phyloP scores from a whole-genome alignment of 1,140 invertebrate genomes.

The Monomorium pharaonis region DNA sequence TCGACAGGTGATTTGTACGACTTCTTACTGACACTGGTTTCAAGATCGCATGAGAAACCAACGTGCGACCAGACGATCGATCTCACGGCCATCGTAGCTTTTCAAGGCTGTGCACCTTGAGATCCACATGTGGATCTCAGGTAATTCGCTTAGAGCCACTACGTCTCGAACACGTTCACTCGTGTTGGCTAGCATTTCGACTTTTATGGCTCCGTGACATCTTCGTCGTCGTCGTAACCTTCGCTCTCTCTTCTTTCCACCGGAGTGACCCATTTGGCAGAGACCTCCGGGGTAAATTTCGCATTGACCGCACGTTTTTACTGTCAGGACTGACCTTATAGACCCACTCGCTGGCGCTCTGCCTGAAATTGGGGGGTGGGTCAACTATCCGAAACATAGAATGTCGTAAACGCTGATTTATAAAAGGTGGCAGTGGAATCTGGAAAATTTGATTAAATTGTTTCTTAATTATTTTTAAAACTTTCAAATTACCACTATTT shows the following conservation, averaged over 20 bases:
- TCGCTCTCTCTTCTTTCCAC: slow-evolving; percentile 30
- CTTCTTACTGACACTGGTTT: not conserved
- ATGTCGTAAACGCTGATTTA: slow-evolving; percentile 73
- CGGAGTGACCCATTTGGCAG: slow-evolving; percentile 78
- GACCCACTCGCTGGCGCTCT: slow-evolving; percentile 78
- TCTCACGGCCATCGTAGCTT: slow-evolving; percentile 65
- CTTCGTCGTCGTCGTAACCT: slow-evolving; percentile 40
- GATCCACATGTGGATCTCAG: slow-evolving; percentile 65
- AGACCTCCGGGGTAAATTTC: slow-evolving; percentile 63
- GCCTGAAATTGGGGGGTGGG: slow-evolving; percentile 77
- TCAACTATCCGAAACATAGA: slow-evolving; percentile 80
- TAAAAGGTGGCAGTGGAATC: slow-evolving; percentile 78
- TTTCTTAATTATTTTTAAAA: not conserved
- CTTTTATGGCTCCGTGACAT: slow-evolving; percentile 66
- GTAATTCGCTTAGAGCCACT: slow-evolving; percentile 69
- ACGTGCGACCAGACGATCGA: slow-evolving; percentile 57
- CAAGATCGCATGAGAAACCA: slow-evolving; percentile 42
- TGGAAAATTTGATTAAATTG: slow-evolving; percentile 64
- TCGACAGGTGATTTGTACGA: slow-evolving; percentile 32
- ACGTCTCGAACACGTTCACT: slow-evolving; percentile 44
- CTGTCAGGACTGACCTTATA: slow-evolving; percentile 80
- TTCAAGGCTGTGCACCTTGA: slow-evolving; percentile 65
- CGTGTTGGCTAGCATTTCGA: slow-evolving; percentile 35
- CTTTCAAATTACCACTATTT: not conserved
- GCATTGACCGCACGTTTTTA: slow-evolving; percentile 73